A percentile compares a stretch with the other conserved stretches of the same genome.
Conservation (phyloP, 2,888 invertebrate species). For the Cheilosia vulpina region DNA sequence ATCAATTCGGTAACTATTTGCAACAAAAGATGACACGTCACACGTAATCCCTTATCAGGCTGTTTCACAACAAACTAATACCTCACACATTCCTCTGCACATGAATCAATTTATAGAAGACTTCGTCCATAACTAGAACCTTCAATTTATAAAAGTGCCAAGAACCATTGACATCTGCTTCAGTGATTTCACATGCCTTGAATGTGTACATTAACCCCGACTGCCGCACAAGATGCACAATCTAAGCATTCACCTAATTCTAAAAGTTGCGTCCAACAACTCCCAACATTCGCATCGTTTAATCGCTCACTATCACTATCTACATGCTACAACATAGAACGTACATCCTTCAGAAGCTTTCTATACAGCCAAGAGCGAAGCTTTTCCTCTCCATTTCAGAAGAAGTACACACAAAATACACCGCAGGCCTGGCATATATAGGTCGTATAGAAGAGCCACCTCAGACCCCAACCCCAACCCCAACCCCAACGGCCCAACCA, state of each 20-base stretch:
- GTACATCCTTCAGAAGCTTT: not conserved
- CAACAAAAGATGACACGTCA: not conserved
- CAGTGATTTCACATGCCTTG: conserved; percentile 6
- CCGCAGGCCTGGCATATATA: conserved; percentile 16
- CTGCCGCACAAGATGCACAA: conserved; percentile 25
- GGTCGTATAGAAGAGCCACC: conserved; percentile 47
- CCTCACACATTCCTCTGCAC: not conserved
- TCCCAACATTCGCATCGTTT: conserved; percentile 3
- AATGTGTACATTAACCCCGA: conserved; percentile 63
- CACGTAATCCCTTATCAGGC: not conserved
- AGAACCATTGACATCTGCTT: not conserved
- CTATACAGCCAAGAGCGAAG: conserved; percentile 4
- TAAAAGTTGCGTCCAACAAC: not conserved
- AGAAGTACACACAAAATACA: conserved; percentile 30
- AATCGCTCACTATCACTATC: not conserved
- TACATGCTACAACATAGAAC: not conserved
- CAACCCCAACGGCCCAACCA: conserved; percentile 2
- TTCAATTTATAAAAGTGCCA: not conserved
- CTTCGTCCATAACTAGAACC: conserved; percentile 39
- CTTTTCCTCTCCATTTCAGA: conserved; percentile 28
- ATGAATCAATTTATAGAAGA: not conserved
- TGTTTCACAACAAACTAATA: conserved; percentile 3
- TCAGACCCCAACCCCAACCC: not conserved
- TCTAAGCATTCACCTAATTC: conserved; percentile 62
- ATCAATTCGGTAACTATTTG: not conserved